These are phyloP conservation scores for Psephotus haematonotus DNA, from an alignment of 2,113 vertebrate species.

Conservation along the genomic window DNA sequence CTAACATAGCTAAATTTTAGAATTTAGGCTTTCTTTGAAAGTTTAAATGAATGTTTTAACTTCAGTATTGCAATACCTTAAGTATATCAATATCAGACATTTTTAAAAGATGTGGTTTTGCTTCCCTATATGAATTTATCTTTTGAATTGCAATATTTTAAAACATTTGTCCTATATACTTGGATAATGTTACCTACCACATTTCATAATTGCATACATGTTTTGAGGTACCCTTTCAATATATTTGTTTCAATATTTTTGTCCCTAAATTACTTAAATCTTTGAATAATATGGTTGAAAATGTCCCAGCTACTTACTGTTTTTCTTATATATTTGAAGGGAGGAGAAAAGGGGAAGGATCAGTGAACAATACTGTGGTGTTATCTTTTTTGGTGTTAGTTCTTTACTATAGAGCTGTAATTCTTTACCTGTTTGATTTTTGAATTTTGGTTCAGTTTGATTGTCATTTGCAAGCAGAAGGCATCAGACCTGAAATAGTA, in stretches of 20 bases:
- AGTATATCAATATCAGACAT: not conserved
- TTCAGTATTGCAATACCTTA: not conserved
- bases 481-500: not conserved
- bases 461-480: not conserved
- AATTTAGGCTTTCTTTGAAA: not conserved
- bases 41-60: not conserved
- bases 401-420: not conserved
- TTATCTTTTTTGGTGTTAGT: not conserved
- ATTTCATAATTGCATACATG: not conserved
- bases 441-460: not conserved
- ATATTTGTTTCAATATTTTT: not conserved
- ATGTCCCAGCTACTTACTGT: not conserved
- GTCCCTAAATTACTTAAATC: not conserved
- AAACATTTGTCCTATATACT: not conserved
- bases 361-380: not conserved
- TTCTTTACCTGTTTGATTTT: not conserved
- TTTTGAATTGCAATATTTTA: not conserved
- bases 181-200: not conserved
- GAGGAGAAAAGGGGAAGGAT: not conserved
- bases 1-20: not conserved
- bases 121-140: not conserved
- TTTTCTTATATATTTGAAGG: not conserved
- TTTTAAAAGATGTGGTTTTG: not conserved
- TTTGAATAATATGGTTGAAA: not conserved
- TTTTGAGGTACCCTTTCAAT: not conserved